Percentiles rank a stretch among this genome's conserved stretches.
Conservation (phyloP, 2,888 invertebrate species). For the Icerya purchasi region DNA sequence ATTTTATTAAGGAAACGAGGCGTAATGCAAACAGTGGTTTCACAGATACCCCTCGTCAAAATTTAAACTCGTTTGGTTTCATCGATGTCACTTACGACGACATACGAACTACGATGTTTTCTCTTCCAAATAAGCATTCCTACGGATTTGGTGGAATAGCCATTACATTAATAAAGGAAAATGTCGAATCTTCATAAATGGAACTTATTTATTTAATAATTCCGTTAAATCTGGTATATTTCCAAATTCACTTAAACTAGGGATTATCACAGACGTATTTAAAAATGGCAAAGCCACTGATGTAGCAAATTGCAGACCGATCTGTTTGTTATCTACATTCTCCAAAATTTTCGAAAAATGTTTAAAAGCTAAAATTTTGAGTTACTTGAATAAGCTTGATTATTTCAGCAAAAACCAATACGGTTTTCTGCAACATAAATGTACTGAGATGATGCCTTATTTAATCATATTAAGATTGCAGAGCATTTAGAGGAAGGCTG, state of each 20-base stretch:
- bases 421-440: neutral
- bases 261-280: neutral
- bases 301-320: neutral
- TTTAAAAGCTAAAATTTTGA: neutral
- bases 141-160: too few species aligned
- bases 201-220: neutral
- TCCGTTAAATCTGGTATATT: neutral
- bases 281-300: neutral
- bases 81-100: too few species aligned
- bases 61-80: too few species aligned
- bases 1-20: too few species aligned
- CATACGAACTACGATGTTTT: too few species aligned
- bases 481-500: neutral
- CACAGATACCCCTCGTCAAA: too few species aligned
- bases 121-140: too few species aligned
- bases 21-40: too few species aligned
- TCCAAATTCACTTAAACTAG: neutral
- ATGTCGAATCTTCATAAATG: neutral
- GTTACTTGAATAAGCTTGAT: neutral
- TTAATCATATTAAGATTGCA: neutral
- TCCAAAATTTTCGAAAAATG: neutral
- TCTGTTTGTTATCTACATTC: neutral
- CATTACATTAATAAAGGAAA: neutral
- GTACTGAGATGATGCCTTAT: neutral
- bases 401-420: neutral